These are phyloP conservation scores for Zaprionus nigranus DNA, from an alignment of 1,140 invertebrate genomes.

Conservation along the genomic window DNA sequence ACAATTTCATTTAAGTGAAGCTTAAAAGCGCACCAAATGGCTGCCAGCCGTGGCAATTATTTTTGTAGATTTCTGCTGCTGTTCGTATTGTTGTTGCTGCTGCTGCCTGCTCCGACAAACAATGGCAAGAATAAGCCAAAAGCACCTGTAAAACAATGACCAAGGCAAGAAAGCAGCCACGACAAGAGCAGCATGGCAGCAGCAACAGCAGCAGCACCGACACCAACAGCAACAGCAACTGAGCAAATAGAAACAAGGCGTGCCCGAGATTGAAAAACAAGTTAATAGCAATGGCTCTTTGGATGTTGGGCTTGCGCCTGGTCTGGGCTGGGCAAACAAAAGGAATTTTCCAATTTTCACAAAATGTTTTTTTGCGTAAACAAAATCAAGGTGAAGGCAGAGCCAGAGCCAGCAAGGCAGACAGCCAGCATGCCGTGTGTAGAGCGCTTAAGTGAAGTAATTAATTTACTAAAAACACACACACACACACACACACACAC, in stretches of 20 bases:
- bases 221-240: slow-evolving; percentile 53
- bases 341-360: slow-evolving; percentile 69
- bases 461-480: slow-evolving; percentile 72
- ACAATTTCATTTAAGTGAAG: slow-evolving; percentile 82
- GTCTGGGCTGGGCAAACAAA: slow-evolving; percentile 52
- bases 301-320: slow-evolving; percentile 13
- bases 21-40: slow-evolving; percentile 80
- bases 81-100: background rate
- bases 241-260: slow-evolving; percentile 64
- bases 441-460: slow-evolving; percentile 61
- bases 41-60: slow-evolving; percentile 78
- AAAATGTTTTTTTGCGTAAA: slow-evolving; percentile 58
- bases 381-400: slow-evolving; percentile 52
- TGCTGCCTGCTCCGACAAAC: slow-evolving; percentile 31
- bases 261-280: slow-evolving; percentile 77
- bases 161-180: slow-evolving; percentile 40
- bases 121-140: slow-evolving; percentile 56
- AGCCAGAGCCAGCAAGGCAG: background rate
- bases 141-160: slow-evolving; percentile 75
- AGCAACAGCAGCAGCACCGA: slow-evolving; percentile 2
- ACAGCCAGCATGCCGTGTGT: slow-evolving; percentile 14
- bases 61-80: slow-evolving; percentile 74
- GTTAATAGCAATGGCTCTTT: slow-evolving; percentile 70
- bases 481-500: slow-evolving; percentile 17
- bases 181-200: background rate